A percentile compares a stretch with the other conserved stretches of the same genome.
Evolutionary conservation across 2,113 vertebrate genomes (phyloP).

Genomic region (Eira barbara): DNA sequence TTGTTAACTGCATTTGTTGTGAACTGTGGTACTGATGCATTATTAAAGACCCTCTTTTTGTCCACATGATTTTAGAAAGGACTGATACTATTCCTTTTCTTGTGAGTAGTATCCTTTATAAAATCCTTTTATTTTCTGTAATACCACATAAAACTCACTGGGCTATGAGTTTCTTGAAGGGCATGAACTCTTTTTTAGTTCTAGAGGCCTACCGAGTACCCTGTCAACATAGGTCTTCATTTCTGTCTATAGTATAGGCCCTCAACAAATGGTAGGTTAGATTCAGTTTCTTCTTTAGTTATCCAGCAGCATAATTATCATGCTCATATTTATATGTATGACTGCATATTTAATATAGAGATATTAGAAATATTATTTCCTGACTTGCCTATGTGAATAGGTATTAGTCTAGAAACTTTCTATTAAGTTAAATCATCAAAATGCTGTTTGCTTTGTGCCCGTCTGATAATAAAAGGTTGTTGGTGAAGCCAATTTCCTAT

Average conservation of each 20-base stretch:
- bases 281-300: neutral
- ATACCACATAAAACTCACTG: neutral
- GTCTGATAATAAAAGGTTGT: neutral
- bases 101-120: neutral
- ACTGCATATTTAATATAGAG: neutral
- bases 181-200: neutral
- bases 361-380: neutral
- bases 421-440: neutral
- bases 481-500: neutral
- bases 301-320: neutral
- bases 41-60: neutral
- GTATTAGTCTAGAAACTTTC: neutral
- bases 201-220: neutral
- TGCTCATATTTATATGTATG: neutral
- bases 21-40: neutral
- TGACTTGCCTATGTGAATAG: neutral
- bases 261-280: neutral
- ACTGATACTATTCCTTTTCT: neutral
- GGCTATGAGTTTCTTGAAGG: neutral
- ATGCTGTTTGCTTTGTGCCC: neutral
- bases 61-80: neutral
- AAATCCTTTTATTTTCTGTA: neutral
- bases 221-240: neutral
- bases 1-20: neutral
- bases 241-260: neutral